A percentile compares a stretch with the other conserved stretches of the same genome.
These are phyloP conservation scores for Hylaeus volcanicus DNA, from an alignment of 1,140 invertebrate species.

Conservation along the genomic window DNA sequence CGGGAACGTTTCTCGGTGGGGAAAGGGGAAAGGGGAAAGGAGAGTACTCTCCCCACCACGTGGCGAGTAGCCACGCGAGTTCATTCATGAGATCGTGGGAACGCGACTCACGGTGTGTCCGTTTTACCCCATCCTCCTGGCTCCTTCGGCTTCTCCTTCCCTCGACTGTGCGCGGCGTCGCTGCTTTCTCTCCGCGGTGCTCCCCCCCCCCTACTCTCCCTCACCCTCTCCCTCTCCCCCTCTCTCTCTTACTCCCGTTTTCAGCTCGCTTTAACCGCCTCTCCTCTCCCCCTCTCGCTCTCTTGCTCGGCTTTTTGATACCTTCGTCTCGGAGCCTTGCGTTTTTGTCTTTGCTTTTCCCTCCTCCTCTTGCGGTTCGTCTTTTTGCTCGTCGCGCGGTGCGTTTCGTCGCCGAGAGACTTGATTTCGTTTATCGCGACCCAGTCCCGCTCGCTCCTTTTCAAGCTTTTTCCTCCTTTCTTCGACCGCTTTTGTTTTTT, in stretches of 20 bases:
- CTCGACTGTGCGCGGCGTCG: conserved; percentile 19
- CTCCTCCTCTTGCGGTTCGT: conserved; percentile 23
- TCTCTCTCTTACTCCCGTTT: conserved; percentile 1
- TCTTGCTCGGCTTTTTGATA: conserved; percentile 14
- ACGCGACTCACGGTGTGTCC: conserved; percentile 74
- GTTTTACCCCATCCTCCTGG: conserved; percentile 59
- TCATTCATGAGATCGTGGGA: conserved; percentile 82
- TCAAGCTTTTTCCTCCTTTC: neutral
- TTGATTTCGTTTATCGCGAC: conserved; percentile 46
- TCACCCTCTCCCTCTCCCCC: conserved; percentile 4
- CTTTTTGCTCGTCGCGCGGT: conserved; percentile 35
- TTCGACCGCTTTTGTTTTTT: neutral
- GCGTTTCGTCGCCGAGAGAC: conserved; percentile 32
- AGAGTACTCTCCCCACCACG: conserved; percentile 67
- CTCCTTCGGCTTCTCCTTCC: conserved; percentile 56
- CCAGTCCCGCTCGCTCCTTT: conserved; percentile 4
- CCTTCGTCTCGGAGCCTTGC: neutral
- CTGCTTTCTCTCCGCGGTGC: conserved; percentile 39
- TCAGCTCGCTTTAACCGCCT: neutral
- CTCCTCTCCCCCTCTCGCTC: conserved; percentile 17
- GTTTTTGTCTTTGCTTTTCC: conserved; percentile 1
- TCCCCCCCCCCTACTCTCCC: conserved; percentile 22
- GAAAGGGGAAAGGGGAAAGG: conserved; percentile 50
- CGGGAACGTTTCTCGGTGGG: conserved; percentile 6
- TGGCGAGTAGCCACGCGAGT: conserved; percentile 78